Evolutionary conservation across 2,888 invertebrate species (phyloP).

Genomic region (Nephrotoma flavescens): DNA sequence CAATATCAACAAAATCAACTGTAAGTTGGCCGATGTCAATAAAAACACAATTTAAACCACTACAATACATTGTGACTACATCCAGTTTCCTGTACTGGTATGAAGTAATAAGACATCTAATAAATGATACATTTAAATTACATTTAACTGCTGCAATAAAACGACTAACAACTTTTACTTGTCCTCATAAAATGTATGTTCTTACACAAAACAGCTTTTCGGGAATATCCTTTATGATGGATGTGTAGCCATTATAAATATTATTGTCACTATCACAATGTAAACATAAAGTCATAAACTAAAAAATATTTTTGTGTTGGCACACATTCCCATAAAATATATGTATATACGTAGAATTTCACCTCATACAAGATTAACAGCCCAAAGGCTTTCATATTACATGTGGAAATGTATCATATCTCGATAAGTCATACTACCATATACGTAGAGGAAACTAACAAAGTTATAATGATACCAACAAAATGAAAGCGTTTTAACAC

Average conservation of each 20-base stretch:
- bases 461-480: neutral
- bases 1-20: too few species aligned
- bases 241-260: neutral
- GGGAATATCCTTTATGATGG: neutral
- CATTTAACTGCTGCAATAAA: neutral
- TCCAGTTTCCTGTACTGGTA: too few species aligned
- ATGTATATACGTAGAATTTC: neutral
- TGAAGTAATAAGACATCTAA: neutral
- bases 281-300: neutral
- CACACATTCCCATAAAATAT: neutral
- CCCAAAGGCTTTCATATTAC: neutral
- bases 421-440: neutral
- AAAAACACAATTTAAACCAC: too few species aligned
- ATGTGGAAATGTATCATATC: neutral
- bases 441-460: neutral
- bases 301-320: neutral
- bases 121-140: neutral
- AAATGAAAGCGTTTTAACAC: neutral
- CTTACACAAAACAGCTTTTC: too few species aligned
- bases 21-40: too few species aligned
- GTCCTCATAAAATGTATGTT: neutral
- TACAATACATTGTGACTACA: too few species aligned
- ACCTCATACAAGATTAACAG: neutral
- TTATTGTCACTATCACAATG: neutral
- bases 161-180: neutral